Evolutionary conservation across 2,113 vertebrate species (phyloP).

Genomic region (Salminus brasiliensis): DNA sequence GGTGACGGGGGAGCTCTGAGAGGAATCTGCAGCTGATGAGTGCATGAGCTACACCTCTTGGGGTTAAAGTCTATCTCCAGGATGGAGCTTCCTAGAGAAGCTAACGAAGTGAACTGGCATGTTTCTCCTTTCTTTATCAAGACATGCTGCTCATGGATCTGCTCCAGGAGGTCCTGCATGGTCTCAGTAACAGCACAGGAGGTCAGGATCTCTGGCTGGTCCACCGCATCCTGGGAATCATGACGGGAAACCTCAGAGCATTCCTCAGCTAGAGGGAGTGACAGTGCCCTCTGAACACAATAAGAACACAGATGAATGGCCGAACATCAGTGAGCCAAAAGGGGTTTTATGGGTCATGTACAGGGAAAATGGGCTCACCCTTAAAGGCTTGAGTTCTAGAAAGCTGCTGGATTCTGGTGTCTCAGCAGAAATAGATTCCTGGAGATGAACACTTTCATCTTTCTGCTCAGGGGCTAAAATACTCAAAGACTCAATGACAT

Average conservation of each 20-base stretch:
- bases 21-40: constrained; percentile 21
- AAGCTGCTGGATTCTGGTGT: constrained; percentile 14
- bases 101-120: not conserved
- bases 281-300: constrained; percentile 39
- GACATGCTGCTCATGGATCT: constrained; percentile 20
- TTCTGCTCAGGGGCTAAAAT: constrained; percentile 28
- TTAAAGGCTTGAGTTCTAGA: constrained; percentile 41
- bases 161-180: constrained; percentile 31
- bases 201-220: constrained; percentile 60
- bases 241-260: not conserved
- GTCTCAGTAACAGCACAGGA: constrained; percentile 44
- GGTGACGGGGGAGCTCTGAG: not conserved
- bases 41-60: not conserved
- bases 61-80: constrained; percentile 15
- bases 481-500: constrained; percentile 15
- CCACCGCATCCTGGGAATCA: constrained; percentile 38
- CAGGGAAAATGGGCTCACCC: constrained; percentile 44
- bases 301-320: not conserved
- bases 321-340: not conserved
- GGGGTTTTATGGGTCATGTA: not conserved
- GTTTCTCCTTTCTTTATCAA: not conserved
- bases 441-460: constrained; percentile 25
- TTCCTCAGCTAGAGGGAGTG: constrained; percentile 30
- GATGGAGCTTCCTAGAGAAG: not conserved
- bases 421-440: constrained; percentile 15